Percentiles rank a stretch among this genome's conserved stretches.
phyloP scores from a whole-genome alignment of 2,888 invertebrate species.

The Elmis aenea region DNA sequence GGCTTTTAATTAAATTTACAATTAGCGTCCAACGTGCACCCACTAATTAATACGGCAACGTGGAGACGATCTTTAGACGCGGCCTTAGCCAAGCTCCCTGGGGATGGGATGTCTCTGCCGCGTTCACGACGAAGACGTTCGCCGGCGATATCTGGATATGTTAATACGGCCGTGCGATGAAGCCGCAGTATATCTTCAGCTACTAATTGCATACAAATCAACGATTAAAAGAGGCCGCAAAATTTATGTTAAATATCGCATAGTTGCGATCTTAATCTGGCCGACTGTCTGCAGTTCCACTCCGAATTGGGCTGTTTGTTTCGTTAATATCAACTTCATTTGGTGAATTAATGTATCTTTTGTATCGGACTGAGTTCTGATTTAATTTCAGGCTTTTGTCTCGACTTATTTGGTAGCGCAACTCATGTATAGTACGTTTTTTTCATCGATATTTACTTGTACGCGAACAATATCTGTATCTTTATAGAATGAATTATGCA shows the following conservation, averaged over 20 bases:
- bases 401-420: conserved; percentile 18
- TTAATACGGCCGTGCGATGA: conserved; percentile 37
- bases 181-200: conserved; percentile 35
- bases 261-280: conserved; percentile 36
- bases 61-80: conserved; percentile 13
- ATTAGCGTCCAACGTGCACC: conserved; percentile 45
- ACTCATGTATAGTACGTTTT: too few species aligned
- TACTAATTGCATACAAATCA: conserved; percentile 39
- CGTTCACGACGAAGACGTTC: conserved; percentile 19
- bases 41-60: conserved; percentile 44
- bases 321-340: conserved; percentile 31
- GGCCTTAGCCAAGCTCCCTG: conserved; percentile 11
- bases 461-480: too few species aligned
- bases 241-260: conserved; percentile 34
- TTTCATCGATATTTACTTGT: too few species aligned
- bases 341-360: conserved; percentile 29
- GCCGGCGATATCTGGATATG: conserved; percentile 35
- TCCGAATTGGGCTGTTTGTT: conserved; percentile 37
- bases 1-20: conserved; percentile 47
- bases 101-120: conserved; percentile 11
- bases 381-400: conserved; percentile 17
- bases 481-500: too few species aligned
- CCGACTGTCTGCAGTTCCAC: conserved; percentile 27
- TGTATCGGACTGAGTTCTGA: conserved; percentile 18
- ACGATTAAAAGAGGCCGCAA: conserved; percentile 36